Base-by-base conservation (phyloP, 2,113 vertebrate species). In the Ptychochromis oligacanthus region DNA sequence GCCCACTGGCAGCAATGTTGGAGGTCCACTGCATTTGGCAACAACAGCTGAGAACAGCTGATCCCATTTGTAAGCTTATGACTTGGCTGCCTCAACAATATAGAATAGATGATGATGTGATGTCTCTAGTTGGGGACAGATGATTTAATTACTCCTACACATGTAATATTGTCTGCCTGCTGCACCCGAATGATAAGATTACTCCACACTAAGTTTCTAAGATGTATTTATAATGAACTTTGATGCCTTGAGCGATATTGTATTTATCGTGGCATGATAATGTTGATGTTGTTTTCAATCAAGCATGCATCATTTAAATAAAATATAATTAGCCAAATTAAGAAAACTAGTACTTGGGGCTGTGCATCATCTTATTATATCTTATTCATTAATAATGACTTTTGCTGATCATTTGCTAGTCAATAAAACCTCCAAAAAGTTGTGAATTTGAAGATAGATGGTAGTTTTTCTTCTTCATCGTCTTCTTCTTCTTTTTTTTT, bases 1-100 rank as follows among this genome's bases (percentile, higher is more conserved):
- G 81, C 83, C 87, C 86, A 84, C 85, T 85, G 84, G 77, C 40
- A 65, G 84, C 70, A 79, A 74, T 65, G 55, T 77, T 81, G 74
- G 81, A 86, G 52, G 81, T 81, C 83, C 74, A 49, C n/a, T 54
- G 78, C 54, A 57, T 79, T 81, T 87, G 88, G 90, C 82, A 83
- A 54, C 55, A 43, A 60, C 77, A 59, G 57, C 67, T 59, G 55
- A 79, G 76, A 87, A 76, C 88, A 90, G 85, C 88, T 89, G 87
- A 93, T 89, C 78, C 76, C 81, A 84, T 90, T 86, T 89, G 78
- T 77, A 75, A 77, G 28, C 79, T 76, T 79, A 74, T 81, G 87
- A 88, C 80, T 88, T 76, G 52, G 85, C 89, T 26, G 79, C 83
- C 52, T 85, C 82, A 31, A 79, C 80, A 75, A 78, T 90, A 77